Evolutionary conservation across 2,113 vertebrate genomes (phyloP), one percentile per base, ranked within the genome.

Genomic region (Ceyx cyanopectus): DNA sequence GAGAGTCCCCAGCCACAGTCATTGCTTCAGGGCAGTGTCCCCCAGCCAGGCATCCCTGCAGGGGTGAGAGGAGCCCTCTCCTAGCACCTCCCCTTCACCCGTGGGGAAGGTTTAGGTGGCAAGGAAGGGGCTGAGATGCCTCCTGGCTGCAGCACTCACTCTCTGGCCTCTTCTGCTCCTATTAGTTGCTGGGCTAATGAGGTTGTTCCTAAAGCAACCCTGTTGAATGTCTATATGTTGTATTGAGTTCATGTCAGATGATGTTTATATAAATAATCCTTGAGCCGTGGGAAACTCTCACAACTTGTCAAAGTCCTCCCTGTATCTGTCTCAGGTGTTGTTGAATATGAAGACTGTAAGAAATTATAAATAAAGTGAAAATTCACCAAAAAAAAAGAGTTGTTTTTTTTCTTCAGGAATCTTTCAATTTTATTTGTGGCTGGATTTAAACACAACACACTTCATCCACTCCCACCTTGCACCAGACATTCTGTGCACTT

Each of bases 181-280:
- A 45, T 6, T 81, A 85, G 57, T 65, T 83, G 32, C 72, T 89
- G 73, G 60, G 74, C 30, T 88, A 90, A 90, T 48, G 81, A 91
- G 48, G 34, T 72, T 90, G 85, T 87, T 94, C 72, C 77, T 93
- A 86, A 90, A 96, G 83, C 40, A 93, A 86, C 14, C 11, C 77
- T 72, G 40, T 74, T 82, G 70, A 83, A 70, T 75, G 53, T 75
- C 73, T 94, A 61, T 70, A 86, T 53, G 48, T 62, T 90, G 65
- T 78, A 88, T 73, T 95, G 94, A 94, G 45, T 94, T 86, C 41
- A 66, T 74, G 83, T 93, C 88, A 96, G 83, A 75, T 62, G 57
- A 57, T 68, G 76, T 61, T 93, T 80, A 43, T 45, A 86, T 65
- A 96, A 88, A 93, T 65, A 92, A 72, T 63, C 67, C 91, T 70